Conservation (phyloP, 1,140 invertebrate species). For the Drosophila nasuta region DNA sequence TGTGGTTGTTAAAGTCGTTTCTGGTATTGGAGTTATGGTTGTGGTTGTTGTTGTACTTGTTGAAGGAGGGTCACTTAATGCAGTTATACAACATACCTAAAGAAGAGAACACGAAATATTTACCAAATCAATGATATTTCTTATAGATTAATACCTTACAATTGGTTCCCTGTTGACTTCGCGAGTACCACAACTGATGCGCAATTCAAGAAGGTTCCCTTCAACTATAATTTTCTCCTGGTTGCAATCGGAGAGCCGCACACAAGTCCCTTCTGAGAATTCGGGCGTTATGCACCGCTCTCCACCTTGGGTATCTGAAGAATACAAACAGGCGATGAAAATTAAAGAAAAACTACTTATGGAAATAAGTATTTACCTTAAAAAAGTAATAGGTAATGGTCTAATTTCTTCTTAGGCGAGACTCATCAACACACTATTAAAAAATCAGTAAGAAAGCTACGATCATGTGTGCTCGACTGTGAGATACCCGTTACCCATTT, state of each 20-base stretch:
- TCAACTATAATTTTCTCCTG: conserved; percentile 67
- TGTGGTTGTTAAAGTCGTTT: conserved; percentile 20
- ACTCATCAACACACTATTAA: too few species aligned
- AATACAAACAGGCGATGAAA: too few species aligned
- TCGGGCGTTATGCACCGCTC: conserved; percentile 76
- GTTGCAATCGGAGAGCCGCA: conserved; percentile 68
- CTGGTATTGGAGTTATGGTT: conserved; percentile 34
- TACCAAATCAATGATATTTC: neutral
- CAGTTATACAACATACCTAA: conserved; percentile 72
- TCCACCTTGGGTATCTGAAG: conserved; percentile 35
- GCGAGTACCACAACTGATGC: conserved; percentile 72
- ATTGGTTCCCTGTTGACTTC: conserved; percentile 73
- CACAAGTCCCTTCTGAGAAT: conserved; percentile 70
- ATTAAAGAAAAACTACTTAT: too few species aligned
- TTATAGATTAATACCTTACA: conserved; percentile 52
- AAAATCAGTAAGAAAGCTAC: too few species aligned
- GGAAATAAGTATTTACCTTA: too few species aligned
- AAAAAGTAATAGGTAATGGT: too few species aligned
- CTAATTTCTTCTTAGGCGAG: too few species aligned
- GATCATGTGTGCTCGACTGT: too few species aligned
- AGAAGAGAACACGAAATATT: conserved; percentile 22
- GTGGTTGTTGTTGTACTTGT: conserved; percentile 22
- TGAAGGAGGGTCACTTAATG: neutral
- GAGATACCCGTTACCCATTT: too few species aligned
- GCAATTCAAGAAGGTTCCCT: conserved; percentile 59